These are phyloP conservation scores for Parus major DNA, from an alignment of 2,113 vertebrate genomes.

Conservation along the genomic window DNA sequence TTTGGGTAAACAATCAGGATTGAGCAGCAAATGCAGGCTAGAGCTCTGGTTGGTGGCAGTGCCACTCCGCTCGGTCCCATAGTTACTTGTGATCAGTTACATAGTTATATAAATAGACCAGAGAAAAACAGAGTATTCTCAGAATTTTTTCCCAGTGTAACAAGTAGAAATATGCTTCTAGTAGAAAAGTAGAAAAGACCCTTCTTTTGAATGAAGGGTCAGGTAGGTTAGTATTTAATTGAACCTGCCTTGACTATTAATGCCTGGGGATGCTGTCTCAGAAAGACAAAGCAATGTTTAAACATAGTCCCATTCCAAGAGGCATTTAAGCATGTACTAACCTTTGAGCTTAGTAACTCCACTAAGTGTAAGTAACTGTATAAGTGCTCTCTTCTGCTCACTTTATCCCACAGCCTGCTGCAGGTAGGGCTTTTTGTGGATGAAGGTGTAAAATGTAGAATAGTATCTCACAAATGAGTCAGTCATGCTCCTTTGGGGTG, in stretches of 20 bases:
- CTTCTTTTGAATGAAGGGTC: neutral
- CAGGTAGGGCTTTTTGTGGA: fast-evolving
- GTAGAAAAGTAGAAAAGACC: too few species aligned
- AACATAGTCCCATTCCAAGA: neutral
- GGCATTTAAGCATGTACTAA: neutral
- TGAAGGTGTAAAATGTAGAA: neutral
- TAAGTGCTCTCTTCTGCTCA: neutral
- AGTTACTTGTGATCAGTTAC: neutral
- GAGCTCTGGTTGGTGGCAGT: neutral
- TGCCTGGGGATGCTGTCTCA: neutral
- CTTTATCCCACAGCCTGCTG: neutral
- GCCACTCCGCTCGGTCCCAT: fast-evolving
- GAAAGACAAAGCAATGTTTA: neutral
- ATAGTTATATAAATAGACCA: neutral
- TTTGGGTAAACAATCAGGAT: neutral
- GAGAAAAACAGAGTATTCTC: neutral
- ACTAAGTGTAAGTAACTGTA: too few species aligned
- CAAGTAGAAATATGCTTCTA: neutral
- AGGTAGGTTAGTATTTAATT: neutral
- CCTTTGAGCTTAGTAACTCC: neutral
- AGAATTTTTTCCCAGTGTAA: neutral
- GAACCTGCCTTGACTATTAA: neutral
- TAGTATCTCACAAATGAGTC: neutral
- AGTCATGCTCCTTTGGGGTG: neutral
- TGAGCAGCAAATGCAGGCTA: neutral